These are phyloP conservation scores for Apostichopus leukothele DNA, from an alignment of 53 echinoderm and acorn worm genomes.

Conservation along the genomic window DNA sequence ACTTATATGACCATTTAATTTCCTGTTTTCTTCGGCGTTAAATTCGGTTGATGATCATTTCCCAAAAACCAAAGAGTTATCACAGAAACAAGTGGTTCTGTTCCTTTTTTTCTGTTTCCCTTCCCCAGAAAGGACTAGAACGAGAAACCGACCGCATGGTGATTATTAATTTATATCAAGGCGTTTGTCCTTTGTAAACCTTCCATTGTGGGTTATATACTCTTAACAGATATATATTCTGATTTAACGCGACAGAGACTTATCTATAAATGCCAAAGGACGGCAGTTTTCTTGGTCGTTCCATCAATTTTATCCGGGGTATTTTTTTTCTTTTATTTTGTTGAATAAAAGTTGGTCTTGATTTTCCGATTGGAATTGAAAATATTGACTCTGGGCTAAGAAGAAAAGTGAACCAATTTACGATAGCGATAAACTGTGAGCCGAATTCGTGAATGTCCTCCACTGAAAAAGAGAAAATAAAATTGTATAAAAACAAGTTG, in stretches of 20 bases:
- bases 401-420: background rate
- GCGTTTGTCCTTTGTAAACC: no score
- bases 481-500: background rate
- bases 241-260: background rate
- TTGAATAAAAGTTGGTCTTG: background rate
- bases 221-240: background rate
- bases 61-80: no score
- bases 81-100: no score
- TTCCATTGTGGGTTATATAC: no score
- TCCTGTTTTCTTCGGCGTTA: no score
- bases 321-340: background rate
- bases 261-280: background rate
- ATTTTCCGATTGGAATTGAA: background rate
- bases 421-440: background rate
- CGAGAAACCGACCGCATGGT: no score
- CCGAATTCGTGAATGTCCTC: background rate
- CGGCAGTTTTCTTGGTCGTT: background rate
- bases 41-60: no score
- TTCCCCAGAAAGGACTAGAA: no score
- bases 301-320: background rate
- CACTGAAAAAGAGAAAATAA: background rate
- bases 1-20: no score
- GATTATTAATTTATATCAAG: no score
- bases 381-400: background rate
- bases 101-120: no score